phyloP scores from a whole-genome alignment of 2,888 invertebrate genomes.

The Choreutis nemorana region DNA sequence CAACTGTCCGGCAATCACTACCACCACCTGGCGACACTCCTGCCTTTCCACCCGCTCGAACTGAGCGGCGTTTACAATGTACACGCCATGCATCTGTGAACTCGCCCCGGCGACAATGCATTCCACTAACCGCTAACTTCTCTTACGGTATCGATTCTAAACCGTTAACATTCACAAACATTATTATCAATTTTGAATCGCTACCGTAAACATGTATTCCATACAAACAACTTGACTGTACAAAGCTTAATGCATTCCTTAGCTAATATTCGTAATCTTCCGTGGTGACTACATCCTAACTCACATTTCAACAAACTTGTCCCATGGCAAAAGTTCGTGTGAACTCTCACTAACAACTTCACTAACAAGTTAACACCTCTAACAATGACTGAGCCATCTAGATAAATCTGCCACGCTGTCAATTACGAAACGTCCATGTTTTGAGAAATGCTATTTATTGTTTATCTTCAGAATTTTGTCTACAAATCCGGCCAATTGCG shows the following conservation, averaged over 20 bases:
- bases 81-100: slow-evolving; percentile 84
- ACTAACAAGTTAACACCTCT: slow-evolving; percentile 59
- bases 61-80: slow-evolving; percentile 72
- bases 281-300: slow-evolving; percentile 50
- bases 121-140: slow-evolving; percentile 52
- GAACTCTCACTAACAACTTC: slow-evolving; percentile 56
- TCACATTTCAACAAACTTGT: slow-evolving; percentile 45
- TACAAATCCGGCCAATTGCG: slow-evolving; percentile 50
- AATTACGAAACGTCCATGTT: slow-evolving; percentile 60
- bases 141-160: slow-evolving; percentile 35
- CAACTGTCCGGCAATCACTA: slow-evolving; percentile 69
- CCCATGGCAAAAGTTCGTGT: slow-evolving; percentile 48
- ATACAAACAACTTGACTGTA: slow-evolving; percentile 20
- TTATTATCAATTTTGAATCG: slow-evolving; percentile 13
- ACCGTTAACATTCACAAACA: slow-evolving; percentile 17
- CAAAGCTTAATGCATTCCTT: slow-evolving; percentile 40
- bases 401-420: slow-evolving; percentile 54
- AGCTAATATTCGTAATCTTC: slow-evolving; percentile 42
- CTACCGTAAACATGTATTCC: slow-evolving; percentile 7
- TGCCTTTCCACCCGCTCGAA: slow-evolving; percentile 74
- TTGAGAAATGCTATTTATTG: slow-evolving; percentile 53
- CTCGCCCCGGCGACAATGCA: slow-evolving; percentile 62
- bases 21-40: slow-evolving; percentile 69
- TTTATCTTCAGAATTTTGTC: slow-evolving; percentile 50
- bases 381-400: slow-evolving; percentile 64